Evolutionary conservation across 2,113 vertebrate species (phyloP).

Genomic region (zebrafish (Danio rerio)): GRCz12tu NC_133183.1:61006501-61007000

Average conservation of each 20-base stretch:
- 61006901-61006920: not conserved
- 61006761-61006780: constrained; percentile 4
- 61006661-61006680: not conserved
- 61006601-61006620: not conserved
- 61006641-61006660: not conserved
- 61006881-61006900: not conserved
- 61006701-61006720: not conserved
- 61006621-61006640: not conserved
- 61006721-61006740: constrained; percentile 9
- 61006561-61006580: not conserved
- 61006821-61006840: constrained; percentile 43
- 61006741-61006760: constrained; percentile 6
- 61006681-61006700: not conserved
- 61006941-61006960: too few species aligned
- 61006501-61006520: constrained; percentile 15
- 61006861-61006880: constrained; percentile 47
- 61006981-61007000: too few species aligned
- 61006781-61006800: constrained; percentile 3
- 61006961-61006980: too few species aligned
- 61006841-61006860: constrained; percentile 51
- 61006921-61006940: not conserved
- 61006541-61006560: not conserved
- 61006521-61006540: not conserved
- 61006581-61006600: not conserved
- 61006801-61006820: constrained; percentile 2